Conservation (phyloP, 2,888 invertebrate genomes). For the Oegoconia quadripuncta region DNA sequence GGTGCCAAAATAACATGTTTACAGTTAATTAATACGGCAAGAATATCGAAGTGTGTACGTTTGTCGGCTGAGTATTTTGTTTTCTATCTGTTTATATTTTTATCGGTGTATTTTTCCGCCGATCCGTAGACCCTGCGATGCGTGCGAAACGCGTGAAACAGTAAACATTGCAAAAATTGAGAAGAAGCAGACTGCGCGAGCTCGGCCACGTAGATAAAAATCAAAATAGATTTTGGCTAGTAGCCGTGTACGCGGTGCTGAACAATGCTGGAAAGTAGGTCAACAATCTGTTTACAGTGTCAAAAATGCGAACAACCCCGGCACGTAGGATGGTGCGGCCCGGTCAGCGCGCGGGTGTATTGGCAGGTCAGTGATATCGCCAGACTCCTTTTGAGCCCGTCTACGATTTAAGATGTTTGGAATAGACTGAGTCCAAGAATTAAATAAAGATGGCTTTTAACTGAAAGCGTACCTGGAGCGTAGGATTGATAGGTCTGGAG, state of each 20-base stretch:
- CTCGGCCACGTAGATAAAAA: constrained; percentile 61
- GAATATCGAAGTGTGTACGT: neutral
- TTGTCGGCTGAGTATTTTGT: neutral
- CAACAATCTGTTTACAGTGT: constrained; percentile 67
- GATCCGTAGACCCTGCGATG: neutral
- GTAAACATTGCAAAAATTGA: constrained; percentile 67
- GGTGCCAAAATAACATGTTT: neutral
- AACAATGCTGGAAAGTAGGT: constrained; percentile 73
- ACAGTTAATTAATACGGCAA: neutral
- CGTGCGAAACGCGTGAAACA: neutral
- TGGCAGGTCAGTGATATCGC: constrained; percentile 1
- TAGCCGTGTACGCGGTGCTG: constrained; percentile 57
- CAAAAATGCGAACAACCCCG: constrained; percentile 52
- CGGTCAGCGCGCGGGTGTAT: neutral
- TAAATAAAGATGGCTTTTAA: no score
- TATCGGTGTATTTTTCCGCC: constrained; percentile 2
- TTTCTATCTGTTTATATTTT: neutral
- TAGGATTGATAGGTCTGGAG: no score
- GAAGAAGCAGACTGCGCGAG: constrained; percentile 49
- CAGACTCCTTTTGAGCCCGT: no score
- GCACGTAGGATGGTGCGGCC: no score
- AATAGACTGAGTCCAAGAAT: no score
- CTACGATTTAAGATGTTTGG: no score
- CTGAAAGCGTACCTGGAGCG: no score
- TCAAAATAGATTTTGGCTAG: constrained; percentile 74